Percentiles rank a stretch among this genome's conserved stretches.
phyloP scores from a whole-genome alignment of 2,113 vertebrate genomes.

The Motacilla alba region DNA sequence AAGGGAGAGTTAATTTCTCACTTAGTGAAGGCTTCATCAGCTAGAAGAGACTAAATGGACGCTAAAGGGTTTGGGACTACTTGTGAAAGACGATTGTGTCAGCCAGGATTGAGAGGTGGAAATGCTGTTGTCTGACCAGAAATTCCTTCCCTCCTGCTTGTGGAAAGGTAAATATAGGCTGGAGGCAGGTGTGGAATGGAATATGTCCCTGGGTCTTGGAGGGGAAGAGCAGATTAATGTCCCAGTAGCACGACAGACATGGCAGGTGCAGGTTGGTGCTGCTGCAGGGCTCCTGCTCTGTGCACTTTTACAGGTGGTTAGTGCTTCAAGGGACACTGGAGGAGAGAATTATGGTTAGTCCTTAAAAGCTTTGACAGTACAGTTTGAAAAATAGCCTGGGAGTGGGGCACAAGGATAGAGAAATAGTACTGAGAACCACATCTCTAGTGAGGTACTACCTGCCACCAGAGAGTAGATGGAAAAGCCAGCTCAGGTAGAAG shows the following conservation, averaged over 20 bases:
- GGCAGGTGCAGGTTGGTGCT: background rate
- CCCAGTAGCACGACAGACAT: accelerated
- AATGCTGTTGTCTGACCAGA: background rate
- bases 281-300: background rate
- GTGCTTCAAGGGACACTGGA: background rate
- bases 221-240: background rate
- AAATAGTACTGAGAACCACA: background rate
- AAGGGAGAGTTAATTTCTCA: background rate
- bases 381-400: background rate
- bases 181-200: background rate
- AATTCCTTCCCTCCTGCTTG: background rate
- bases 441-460: background rate
- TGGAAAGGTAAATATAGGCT: background rate
- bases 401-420: background rate
- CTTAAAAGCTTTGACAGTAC: background rate
- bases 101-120: background rate
- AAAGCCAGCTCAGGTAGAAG: background rate
- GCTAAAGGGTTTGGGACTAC: background rate
- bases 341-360: background rate
- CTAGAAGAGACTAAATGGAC: background rate
- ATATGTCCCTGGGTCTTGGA: background rate
- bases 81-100: background rate
- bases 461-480: background rate
- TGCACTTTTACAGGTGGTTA: background rate
- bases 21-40: background rate